These are phyloP conservation scores for Meles meles DNA, from an alignment of 2,113 vertebrate species.

Conservation along the genomic window DNA sequence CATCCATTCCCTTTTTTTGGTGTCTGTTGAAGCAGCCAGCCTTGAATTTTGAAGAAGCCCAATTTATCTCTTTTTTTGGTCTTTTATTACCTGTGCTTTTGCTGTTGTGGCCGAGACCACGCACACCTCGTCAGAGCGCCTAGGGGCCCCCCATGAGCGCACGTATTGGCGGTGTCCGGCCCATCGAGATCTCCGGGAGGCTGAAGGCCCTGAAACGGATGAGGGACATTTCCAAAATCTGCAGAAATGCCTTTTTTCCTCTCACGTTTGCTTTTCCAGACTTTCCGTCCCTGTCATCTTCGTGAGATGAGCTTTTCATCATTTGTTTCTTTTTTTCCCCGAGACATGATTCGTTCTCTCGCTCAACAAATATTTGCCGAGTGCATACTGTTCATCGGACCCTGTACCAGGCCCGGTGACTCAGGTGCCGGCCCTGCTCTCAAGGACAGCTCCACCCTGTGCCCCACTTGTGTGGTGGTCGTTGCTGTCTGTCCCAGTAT, in stretches of 20 bases:
- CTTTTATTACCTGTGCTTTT: neutral
- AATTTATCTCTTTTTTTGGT: neutral
- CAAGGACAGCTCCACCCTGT: neutral
- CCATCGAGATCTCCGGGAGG: neutral
- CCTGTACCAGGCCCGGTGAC: neutral
- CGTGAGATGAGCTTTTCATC: neutral
- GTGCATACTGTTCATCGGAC: no score
- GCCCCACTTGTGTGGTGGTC: rapidly evolving
- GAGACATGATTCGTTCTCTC: no score
- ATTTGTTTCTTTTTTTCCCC: neutral
- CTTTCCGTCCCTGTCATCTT: no score
- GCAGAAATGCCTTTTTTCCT: neutral
- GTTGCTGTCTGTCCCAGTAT: no score
- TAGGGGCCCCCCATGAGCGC: neutral
- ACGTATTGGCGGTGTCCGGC: rapidly evolving
- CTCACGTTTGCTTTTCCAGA: neutral
- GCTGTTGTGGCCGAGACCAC: neutral
- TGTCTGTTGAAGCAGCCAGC: neutral
- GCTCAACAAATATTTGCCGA: neutral
- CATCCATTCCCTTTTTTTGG: neutral
- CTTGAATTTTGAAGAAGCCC: neutral
- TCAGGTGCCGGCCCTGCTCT: neutral
- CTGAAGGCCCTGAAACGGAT: neutral
- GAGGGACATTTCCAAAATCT: neutral
- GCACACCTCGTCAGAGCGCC: neutral